These are phyloP conservation scores for Ganaspis sp. DNA, from an alignment of 1,140 invertebrate species.

Conservation along the genomic window DNA sequence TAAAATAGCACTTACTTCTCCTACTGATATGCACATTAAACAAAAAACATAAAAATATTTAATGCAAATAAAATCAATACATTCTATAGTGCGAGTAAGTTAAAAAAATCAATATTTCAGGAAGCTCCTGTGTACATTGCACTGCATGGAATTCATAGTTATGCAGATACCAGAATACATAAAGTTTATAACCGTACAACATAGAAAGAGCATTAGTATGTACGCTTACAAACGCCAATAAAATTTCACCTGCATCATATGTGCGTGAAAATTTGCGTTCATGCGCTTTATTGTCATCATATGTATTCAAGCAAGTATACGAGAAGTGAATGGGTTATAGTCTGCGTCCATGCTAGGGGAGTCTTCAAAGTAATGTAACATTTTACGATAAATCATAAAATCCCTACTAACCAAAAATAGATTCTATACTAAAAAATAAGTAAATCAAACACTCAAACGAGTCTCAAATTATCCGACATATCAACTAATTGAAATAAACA, in stretches of 20 bases:
- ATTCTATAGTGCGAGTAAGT: background rate
- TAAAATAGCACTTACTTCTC: no score
- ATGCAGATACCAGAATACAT: background rate
- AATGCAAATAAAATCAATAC: background rate
- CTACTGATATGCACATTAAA: no score
- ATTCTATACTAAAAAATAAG: conserved; percentile 3
- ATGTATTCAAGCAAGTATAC: background rate
- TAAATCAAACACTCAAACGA: background rate
- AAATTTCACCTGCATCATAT: conserved; percentile 14
- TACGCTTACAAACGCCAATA: background rate
- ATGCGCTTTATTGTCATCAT: background rate
- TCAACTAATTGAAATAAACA: no score
- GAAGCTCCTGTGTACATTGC: background rate
- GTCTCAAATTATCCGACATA: background rate
- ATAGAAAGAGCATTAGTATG: conserved; percentile 8
- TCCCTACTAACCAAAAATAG: background rate
- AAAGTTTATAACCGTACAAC: conserved; percentile 13
- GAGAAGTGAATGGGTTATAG: background rate
- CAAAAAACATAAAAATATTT: no score
- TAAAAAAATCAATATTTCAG: background rate
- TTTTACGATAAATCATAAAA: conserved; percentile 8
- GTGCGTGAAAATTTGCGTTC: conserved; percentile 22
- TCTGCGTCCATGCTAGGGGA: background rate
- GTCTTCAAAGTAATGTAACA: background rate
- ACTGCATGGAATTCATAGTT: background rate